These are phyloP conservation scores for Diadema setosum DNA, from an alignment of 35 echinoderm and acorn worm genomes.

Conservation along the genomic window DNA sequence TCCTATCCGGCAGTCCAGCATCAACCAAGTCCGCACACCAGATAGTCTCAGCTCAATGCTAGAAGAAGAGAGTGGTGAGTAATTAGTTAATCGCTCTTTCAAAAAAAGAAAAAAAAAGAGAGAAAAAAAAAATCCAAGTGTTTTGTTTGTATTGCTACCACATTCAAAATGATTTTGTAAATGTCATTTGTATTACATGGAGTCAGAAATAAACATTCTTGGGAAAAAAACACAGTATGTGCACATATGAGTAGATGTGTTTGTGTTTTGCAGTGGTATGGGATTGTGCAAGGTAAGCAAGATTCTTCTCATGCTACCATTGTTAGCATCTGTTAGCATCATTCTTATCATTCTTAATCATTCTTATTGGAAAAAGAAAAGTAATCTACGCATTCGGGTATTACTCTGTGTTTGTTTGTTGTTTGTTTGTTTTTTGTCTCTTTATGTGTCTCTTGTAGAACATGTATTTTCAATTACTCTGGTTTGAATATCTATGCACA, in stretches of 20 bases:
- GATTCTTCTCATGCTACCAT: no score
- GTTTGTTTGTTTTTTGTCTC: no score
- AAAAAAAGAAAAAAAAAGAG: neutral
- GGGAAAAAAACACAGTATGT: neutral
- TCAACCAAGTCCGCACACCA: constrained; percentile 45
- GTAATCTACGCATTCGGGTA: no score
- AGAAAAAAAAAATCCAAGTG: neutral
- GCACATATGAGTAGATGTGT: neutral
- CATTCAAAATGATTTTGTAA: neutral
- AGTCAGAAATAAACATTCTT: neutral
- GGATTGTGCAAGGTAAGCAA: no score
- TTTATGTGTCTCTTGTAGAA: no score
- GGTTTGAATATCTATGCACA: no score
- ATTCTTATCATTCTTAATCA: no score
- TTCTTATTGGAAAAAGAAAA: no score
- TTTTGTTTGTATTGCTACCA: neutral
- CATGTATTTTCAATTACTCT: no score
- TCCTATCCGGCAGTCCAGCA: constrained; percentile 19
- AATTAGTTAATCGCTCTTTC: neutral
- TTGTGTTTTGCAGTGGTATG: neutral
- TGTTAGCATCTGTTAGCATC: no score
- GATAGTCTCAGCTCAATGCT: constrained; percentile 78
- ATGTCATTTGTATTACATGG: neutral
- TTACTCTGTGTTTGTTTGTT: no score
- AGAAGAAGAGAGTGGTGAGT: constrained; percentile 93